These are phyloP conservation scores for Nasua narica DNA, from an alignment of 2,797 vertebrate species.

Conservation along the genomic window DNA sequence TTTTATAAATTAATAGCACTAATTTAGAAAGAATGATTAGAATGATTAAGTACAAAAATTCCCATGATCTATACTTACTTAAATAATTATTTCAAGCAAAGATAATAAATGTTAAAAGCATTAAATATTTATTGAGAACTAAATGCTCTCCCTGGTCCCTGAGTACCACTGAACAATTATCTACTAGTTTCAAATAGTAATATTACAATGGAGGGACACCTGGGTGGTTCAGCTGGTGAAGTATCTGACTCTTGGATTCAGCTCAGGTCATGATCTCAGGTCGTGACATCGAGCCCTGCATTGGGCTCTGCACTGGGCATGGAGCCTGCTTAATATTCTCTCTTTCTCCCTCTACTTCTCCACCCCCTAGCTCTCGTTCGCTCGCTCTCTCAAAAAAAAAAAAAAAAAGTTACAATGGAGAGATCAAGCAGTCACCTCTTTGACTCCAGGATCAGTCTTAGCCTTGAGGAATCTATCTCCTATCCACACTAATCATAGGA, in stretches of 20 bases:
- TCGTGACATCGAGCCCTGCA: not conserved
- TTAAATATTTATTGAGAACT: not conserved
- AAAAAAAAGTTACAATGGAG: not conserved
- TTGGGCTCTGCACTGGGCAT: not conserved
- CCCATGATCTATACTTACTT: not conserved
- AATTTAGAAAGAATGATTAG: not conserved
- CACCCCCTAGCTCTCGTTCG: not conserved
- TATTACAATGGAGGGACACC: not conserved
- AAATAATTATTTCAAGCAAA: not conserved
- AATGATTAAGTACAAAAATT: constrained; percentile 9
- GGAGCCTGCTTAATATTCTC: not conserved
- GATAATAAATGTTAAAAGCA: not conserved
- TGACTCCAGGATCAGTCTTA: not conserved
- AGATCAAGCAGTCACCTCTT: not conserved
- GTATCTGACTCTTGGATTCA: not conserved
- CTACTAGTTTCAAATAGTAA: not conserved
- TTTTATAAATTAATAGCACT: not conserved
- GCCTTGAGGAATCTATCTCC: not conserved
- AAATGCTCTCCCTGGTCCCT: not conserved
- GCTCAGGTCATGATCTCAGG: not conserved
- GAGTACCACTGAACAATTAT: not conserved
- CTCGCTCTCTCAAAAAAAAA: not conserved
- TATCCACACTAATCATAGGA: not conserved
- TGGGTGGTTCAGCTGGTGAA: not conserved
- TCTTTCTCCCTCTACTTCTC: not conserved